Percentiles rank a stretch among this genome's conserved stretches.
These are phyloP conservation scores for Gymnodraco acuticeps DNA, from an alignment of 2,797 vertebrate species.

Conservation along the genomic window DNA sequence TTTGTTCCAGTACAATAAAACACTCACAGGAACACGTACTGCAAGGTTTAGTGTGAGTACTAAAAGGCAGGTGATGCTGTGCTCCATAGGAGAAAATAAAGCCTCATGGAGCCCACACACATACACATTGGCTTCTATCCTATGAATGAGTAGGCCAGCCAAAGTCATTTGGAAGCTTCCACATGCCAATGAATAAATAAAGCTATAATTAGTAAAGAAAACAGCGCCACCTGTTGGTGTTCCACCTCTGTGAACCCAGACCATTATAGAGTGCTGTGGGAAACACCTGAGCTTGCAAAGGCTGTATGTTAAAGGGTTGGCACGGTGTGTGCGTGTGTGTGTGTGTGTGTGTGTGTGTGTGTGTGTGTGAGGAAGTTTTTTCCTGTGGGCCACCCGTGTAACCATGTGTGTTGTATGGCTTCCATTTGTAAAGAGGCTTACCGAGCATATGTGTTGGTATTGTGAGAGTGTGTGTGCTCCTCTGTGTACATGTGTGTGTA, in stretches of 20 bases:
- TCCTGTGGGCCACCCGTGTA: constrained; percentile 64
- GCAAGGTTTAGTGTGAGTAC: background rate
- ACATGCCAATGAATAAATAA: constrained; percentile 82
- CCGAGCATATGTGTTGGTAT: constrained; percentile 76
- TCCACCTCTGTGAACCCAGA: constrained; percentile 64
- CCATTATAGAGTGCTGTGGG: constrained; percentile 64
- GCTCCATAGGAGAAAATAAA: constrained; percentile 22
- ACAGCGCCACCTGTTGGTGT: constrained; percentile 85
- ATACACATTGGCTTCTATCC: constrained; percentile 58
- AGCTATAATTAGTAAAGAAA: constrained; percentile 82
- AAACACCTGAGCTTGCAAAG: constrained; percentile 74
- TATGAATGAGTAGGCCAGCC: constrained; percentile 62
- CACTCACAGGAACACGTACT: background rate
- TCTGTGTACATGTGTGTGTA: constrained; percentile 37
- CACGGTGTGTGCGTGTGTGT: constrained; percentile 3
- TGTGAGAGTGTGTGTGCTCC: constrained; percentile 57
- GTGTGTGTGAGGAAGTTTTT: constrained; percentile 17
- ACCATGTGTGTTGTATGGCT: constrained; percentile 70
- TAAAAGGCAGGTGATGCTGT: constrained; percentile 50
- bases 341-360: constrained; percentile 17
- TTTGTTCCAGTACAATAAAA: constrained; percentile 11
- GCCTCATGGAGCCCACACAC: constrained; percentile 20
- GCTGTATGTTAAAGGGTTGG: constrained; percentile 61
- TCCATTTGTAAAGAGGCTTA: constrained; percentile 78
- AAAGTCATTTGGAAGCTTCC: constrained; percentile 79